Evolutionary conservation across 2,113 vertebrate genomes (phyloP), one percentile per base, ranked within the genome.

Genomic region (Lagopus muta): DNA sequence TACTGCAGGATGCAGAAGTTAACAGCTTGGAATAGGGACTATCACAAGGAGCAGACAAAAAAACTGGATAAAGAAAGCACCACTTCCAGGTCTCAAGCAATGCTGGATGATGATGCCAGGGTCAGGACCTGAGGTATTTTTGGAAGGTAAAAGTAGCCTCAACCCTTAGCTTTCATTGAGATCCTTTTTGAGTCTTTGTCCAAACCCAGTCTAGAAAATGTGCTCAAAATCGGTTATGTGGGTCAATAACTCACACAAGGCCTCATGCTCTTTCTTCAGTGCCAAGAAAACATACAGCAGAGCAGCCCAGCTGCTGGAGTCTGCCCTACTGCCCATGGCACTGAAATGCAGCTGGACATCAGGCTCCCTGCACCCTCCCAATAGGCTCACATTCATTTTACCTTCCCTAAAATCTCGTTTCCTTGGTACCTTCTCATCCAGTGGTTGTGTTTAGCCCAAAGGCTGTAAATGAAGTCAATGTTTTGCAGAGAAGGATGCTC

Each of bases 221-320:
- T 2, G 5, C 24, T 38, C 40, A 43, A 7, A 74, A 45, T 34
- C 5, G 42, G 24, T 40, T 36, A 13, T 67, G 27, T 62, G 72
- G 61, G 71, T 67, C 66, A 58, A 81, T 30, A 64, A 54, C n/a
- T 72, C 72, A 43, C 36, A 36, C 0, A 1, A 36, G 58, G 60
- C 36, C 47, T 69, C 1, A 0, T 77, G 70, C 27, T 19, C 43
- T 66, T 45, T 76, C 38, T 48, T 52, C 1, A 0, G 25, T 38
- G 50, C 27, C 24, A 27, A 43, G 28, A 48, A 43, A 36, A 69
- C 3, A 0, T 2, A 45, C 24, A 45, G 42, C 27, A 70, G 10
- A 54, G 42, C 48, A 65, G 34, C 57, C 14, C 13, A 24, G 64
- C 50, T 76, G 75, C 60, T 67, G 60, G 58, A 25, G 10, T 11